phyloP scores from a whole-genome alignment of 2,888 invertebrate species.

The Leptothorax acervorum region DNA sequence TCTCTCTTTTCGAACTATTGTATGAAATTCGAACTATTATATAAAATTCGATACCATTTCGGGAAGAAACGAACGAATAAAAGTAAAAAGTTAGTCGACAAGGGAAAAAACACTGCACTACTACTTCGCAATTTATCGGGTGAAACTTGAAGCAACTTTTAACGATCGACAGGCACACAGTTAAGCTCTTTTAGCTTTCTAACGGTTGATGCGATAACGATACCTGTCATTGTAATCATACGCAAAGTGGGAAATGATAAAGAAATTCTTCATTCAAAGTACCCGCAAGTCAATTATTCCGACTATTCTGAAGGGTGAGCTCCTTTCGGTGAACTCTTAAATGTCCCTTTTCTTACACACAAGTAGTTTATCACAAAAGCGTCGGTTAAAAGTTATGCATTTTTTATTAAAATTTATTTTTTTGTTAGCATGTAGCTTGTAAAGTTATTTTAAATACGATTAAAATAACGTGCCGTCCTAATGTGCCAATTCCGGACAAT shows the following conservation, averaged over 20 bases:
- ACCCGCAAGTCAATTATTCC: neutral
- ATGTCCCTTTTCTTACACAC: neutral
- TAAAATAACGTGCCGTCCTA: neutral
- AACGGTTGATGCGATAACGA: neutral
- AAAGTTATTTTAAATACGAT: neutral
- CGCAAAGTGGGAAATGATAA: neutral
- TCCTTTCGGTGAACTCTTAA: neutral
- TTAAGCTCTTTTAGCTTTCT: neutral
- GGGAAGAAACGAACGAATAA: neutral
- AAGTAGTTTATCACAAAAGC: neutral
- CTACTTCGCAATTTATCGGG: conserved; percentile 7
- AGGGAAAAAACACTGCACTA: neutral
- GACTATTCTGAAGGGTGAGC: neutral
- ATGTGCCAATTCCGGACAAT: neutral
- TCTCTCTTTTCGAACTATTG: neutral
- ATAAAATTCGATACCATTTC: conserved; percentile 19
- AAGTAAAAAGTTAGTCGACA: neutral
- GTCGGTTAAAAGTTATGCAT: neutral
- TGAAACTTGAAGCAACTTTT: conserved; percentile 33
- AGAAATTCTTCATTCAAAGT: conserved; percentile 18
- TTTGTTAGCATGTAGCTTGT: neutral
- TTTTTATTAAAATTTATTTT: neutral
- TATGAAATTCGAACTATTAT: conserved; percentile 15
- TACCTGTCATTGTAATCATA: neutral
- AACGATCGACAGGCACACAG: neutral